Base-by-base conservation (phyloP, 2,797 vertebrate species). In the Xiphorhynchus erythropygius region DNA sequence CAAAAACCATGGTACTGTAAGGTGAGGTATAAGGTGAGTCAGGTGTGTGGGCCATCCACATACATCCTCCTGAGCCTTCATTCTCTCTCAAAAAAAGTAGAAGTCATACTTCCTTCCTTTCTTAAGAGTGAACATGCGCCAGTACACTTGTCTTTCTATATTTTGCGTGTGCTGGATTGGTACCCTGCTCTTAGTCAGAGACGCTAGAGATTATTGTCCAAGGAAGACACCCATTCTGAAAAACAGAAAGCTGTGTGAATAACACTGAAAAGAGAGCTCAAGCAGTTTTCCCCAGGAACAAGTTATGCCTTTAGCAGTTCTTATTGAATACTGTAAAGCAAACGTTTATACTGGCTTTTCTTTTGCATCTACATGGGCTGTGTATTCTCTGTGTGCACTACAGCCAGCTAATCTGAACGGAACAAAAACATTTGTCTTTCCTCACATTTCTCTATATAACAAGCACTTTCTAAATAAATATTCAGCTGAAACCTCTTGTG, bases 271-370 rank as follows among this genome's bases (percentile, higher is more conserved):
- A 55, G 33, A 87, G 53, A 78, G 21, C 50, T 91, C 56, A 73
- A 91, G n/a, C 41, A 83, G 71, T 71, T 95, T 92, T 78, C 44
- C 67, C 57, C 39, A 82, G n/a, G 64, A 96, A 84, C 44, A 57
- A 90, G 30, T 91, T 85, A 85, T 68, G 78, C 84, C 82, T 84
- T 47, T 86, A 87, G 76, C 64, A 90, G 33, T 89, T 89, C 78
- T 87, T 84, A 62, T 1, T 89, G 62, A 91, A 93, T 79, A 75
- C 47, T 88, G 82, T 50, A 90, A 96, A 80, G 41, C 63, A 97
- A 97, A 96, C 89, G 90, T 96, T 96, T 97, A 88, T 91, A 75
- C 84, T 97, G 91, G 86, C 94, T 93, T 92, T 89, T 84, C 52
- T 92, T 87, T 46, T 83, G 41, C 67, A 65, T 92, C 73, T 90